Conservation (phyloP, 1,140 invertebrate species). For the Zaprionus ghesquierei region DNA sequence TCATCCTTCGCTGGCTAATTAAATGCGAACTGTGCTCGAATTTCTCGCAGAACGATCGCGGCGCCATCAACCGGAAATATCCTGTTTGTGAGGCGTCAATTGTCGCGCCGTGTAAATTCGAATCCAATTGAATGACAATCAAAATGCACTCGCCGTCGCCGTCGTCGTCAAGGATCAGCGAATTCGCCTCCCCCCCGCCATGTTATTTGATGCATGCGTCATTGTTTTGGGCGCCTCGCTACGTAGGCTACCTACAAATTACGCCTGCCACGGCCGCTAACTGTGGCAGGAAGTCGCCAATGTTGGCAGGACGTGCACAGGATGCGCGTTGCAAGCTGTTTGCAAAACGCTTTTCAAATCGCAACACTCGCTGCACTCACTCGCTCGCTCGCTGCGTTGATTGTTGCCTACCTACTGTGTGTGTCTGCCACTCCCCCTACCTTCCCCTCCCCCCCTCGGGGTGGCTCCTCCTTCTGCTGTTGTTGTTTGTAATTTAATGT, state of each 20-base stretch:
- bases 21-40: conserved; percentile 51
- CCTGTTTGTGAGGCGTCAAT: conserved; percentile 77
- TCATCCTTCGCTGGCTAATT: conserved; percentile 49
- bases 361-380: conserved; percentile 11
- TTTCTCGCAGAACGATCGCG: conserved; percentile 49
- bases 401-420: conserved; percentile 13
- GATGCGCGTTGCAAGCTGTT: conserved; percentile 76
- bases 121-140: conserved; percentile 82
- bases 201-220: conserved; percentile 74
- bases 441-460: not conserved
- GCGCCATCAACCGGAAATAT: conserved; percentile 43
- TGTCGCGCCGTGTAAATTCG: conserved; percentile 75
- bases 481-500: conserved; percentile 72
- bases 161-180: conserved; percentile 29
- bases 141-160: conserved; percentile 58
- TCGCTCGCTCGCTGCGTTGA: conserved; percentile 14
- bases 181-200: not conserved
- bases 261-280: no score
- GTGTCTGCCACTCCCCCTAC: not conserved
- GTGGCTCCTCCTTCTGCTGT: conserved; percentile 32
- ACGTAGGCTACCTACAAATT: conserved; percentile 75
- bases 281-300: conserved; percentile 72
- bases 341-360: conserved; percentile 78
- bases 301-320: conserved; percentile 66
- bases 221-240: conserved; percentile 54